Evolutionary conservation across 2,113 vertebrate genomes (phyloP).

Genomic region (Toxotes chatareus): DNA sequence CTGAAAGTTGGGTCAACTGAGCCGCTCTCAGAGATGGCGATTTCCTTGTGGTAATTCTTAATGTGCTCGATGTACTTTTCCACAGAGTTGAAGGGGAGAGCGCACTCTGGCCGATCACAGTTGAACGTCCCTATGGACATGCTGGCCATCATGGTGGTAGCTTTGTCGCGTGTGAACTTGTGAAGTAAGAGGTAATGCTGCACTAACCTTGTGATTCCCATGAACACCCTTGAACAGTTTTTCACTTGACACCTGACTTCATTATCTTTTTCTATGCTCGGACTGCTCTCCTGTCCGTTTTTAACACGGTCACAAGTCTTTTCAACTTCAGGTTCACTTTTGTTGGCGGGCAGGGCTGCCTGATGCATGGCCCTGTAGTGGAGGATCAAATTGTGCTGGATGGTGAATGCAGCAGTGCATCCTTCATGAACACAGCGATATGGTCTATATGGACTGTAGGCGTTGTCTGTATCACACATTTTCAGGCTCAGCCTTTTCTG

Average conservation of each 20-base stretch:
- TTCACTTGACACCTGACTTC: conserved; percentile 96
- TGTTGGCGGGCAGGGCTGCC: conserved; percentile 87
- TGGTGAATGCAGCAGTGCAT: conserved; percentile 96
- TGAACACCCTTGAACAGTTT: conserved; percentile 96
- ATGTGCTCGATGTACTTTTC: conserved; percentile 94
- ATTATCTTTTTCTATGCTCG: conserved; percentile 80
- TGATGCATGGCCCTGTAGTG: conserved; percentile 98
- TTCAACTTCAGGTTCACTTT: conserved; percentile 87
- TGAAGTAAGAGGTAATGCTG: conserved; percentile 98
- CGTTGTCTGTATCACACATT: conserved; percentile 80
- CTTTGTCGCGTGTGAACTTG: conserved; percentile 95
- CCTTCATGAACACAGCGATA: conserved; percentile 97
- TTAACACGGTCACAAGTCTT: conserved; percentile 63
- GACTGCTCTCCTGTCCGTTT: conserved; percentile 53
- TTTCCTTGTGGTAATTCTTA: conserved; percentile 91
- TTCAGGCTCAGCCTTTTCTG: conserved; percentile 78
- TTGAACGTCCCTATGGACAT: conserved; percentile 90
- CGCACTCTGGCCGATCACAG: conserved; percentile 93
- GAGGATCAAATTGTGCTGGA: conserved; percentile 97
- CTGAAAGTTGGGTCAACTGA: conserved; percentile 91
- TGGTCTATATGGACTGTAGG: conserved; percentile 92
- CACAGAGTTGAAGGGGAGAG: conserved; percentile 90
- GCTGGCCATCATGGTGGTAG: conserved; percentile 89
- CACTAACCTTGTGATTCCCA: conserved; percentile 92
- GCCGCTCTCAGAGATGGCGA: conserved; percentile 87